Percentiles rank a stretch among this genome's conserved stretches.
These are phyloP conservation scores for Orestias chungarensis DNA, from an alignment of 2,797 vertebrate genomes.

Conservation along the genomic window DNA sequence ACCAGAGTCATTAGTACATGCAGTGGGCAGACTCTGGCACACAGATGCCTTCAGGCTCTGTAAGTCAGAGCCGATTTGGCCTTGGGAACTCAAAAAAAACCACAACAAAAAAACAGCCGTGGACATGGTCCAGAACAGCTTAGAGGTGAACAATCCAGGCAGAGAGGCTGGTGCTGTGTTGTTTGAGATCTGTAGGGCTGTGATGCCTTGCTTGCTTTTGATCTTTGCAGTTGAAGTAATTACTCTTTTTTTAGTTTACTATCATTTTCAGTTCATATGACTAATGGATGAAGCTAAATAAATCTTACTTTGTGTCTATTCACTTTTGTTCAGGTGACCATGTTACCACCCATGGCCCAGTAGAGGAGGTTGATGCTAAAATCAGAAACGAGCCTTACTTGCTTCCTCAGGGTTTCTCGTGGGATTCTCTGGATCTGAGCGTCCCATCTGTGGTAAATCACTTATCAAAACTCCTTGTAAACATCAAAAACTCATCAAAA, in stretches of 20 bases:
- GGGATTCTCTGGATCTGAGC: slow-evolving; percentile 90
- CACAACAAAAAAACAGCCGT: background rate
- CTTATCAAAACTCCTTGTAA: background rate
- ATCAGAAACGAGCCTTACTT: slow-evolving; percentile 89
- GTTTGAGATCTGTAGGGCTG: background rate
- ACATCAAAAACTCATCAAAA: background rate
- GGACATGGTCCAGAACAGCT: background rate
- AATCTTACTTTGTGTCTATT: background rate
- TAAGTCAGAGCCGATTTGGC: background rate
- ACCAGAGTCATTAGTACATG: slow-evolving; percentile 3
- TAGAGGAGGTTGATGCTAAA: slow-evolving; percentile 81
- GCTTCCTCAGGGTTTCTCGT: slow-evolving; percentile 89
- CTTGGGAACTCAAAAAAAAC: background rate
- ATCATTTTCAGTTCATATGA: background rate
- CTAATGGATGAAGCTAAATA: background rate
- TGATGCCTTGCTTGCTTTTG: too few species aligned
- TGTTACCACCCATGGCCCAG: slow-evolving; percentile 84
- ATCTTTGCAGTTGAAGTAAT: background rate
- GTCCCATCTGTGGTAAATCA: slow-evolving; percentile 84
- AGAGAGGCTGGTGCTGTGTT: background rate
- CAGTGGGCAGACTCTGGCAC: slow-evolving; percentile 2
- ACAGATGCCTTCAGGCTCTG: background rate
- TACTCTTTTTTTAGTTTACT: background rate
- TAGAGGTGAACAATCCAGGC: background rate
- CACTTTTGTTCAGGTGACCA: slow-evolving; percentile 78